Base-by-base conservation (phyloP, 2,797 vertebrate species). In the Amazona finschi region DNA sequence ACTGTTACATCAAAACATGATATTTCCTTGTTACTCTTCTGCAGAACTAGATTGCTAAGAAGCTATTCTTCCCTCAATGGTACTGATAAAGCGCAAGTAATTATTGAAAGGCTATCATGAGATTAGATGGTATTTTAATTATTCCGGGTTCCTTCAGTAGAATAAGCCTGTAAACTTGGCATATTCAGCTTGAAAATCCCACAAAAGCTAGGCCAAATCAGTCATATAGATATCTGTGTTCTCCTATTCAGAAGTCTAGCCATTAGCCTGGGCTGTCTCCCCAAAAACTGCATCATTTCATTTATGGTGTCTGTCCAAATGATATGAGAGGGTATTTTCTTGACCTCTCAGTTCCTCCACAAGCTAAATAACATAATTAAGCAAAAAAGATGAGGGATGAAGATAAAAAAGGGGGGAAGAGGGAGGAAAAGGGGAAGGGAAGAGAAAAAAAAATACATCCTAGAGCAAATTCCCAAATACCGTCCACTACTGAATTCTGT, bases 361-460 rank as follows among this genome's bases (percentile, higher is more conserved):
- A 64, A 70, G 49, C 28, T 60, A 61, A 84, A 87, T 52, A 81
- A 47, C 7, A 13, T 31, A 70, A 76, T 10, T 50, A 55, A 36
- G 15, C 27, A 19, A 17, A 46, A 64, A 49, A 49, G 21, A 60
- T 24, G 16, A 5, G 8, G 19, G 10, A 8, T 10, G 25, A 11
- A 4, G 41, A 20, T 2, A 3, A 9, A 43, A 27, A 22, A 6
- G 6, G 2, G 8, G 3, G 2, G 19, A 5, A 21, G 7, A 17
- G 12, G 22, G 21, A 27, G 22, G 14, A 6, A 12, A 13, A 21
- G 19, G 11, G 24, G 15, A 20, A 7, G 24, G 5, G 2, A 5
- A 6, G 24, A 5, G 5, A 22, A 21, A 21, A 66, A 38, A 30
- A 8, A 5, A 18, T n/a, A 50, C 43, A 79, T 22, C 25, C 12